Percentiles rank a stretch among this genome's conserved stretches.
Conservation (phyloP, 2,888 invertebrate genomes). For the Hermaeophaga mercurialis region DNA sequence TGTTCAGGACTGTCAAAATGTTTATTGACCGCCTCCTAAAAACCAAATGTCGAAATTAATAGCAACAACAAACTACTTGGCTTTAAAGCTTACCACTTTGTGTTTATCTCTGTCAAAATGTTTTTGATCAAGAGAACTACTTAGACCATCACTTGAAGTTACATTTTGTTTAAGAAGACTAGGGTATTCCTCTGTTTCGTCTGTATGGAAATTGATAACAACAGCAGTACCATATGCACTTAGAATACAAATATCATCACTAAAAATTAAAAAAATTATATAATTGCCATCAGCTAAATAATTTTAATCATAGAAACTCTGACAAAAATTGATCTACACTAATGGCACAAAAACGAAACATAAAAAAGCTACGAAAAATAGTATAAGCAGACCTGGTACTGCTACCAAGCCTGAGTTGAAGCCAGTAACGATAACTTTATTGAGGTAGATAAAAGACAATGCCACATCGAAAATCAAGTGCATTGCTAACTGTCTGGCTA, state of each 20-base stretch:
- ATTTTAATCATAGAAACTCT: too few species aligned
- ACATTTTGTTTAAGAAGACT: slow-evolving; percentile 34
- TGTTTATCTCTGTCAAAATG: slow-evolving; percentile 51
- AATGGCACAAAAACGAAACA: too few species aligned
- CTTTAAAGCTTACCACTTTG: slow-evolving; percentile 31
- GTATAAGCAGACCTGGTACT: too few species aligned
- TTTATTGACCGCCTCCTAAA: slow-evolving; percentile 38
- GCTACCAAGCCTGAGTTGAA: too few species aligned
- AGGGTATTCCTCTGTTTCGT: slow-evolving; percentile 46
- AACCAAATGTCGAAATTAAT: not conserved
- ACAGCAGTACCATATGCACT: slow-evolving; percentile 95
- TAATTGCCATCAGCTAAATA: too few species aligned
- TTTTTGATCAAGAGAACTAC: slow-evolving; percentile 57
- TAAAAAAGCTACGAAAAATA: too few species aligned
- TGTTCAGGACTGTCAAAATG: slow-evolving; percentile 55
- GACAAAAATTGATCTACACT: too few species aligned
- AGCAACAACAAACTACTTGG: not conserved
- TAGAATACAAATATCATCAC: slow-evolving; percentile 93
- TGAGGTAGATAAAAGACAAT: too few species aligned
- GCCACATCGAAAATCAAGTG: too few species aligned
- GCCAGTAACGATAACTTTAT: too few species aligned
- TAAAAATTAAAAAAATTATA: too few species aligned
- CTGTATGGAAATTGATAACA: slow-evolving; percentile 68
- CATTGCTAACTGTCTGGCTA: too few species aligned
- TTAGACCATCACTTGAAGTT: slow-evolving; percentile 53